Conservation (phyloP, 2,888 invertebrate genomes). For the Phengaris alcon region DNA sequence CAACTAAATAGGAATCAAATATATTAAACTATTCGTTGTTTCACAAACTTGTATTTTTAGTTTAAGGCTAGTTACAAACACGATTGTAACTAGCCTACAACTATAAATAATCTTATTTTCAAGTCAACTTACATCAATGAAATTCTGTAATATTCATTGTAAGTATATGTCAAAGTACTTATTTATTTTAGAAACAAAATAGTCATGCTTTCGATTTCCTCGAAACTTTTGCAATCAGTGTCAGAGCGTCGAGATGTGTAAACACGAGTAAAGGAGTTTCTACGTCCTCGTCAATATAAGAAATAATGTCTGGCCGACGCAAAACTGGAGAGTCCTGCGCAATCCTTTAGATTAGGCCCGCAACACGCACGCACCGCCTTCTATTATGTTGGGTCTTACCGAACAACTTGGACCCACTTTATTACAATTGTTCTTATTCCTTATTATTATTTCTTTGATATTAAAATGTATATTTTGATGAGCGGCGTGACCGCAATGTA, state of each 20-base stretch:
- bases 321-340: conserved; percentile 50
- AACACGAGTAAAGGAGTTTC: conserved; percentile 39
- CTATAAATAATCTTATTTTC: no score
- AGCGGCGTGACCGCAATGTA: no score
- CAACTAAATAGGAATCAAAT: no score
- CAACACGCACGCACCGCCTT: conserved; percentile 68
- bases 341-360: conserved; percentile 71
- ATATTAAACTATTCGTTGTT: no score
- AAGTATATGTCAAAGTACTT: no score
- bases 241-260: conserved; percentile 14
- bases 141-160: no score
- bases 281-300: conserved; percentile 58
- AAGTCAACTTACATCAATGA: no score
- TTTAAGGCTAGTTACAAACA: no score
- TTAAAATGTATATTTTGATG: conserved; percentile 29
- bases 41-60: no score
- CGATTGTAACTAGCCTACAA: no score
- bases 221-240: background rate
- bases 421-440: conserved; percentile 77
- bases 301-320: conserved; percentile 49
- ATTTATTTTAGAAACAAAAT: no score
- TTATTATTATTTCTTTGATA: conserved; percentile 61
- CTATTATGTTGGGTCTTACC: conserved; percentile 70
- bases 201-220: background rate
- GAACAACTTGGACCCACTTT: conserved; percentile 78